Conservation (phyloP, 2,888 invertebrate genomes). For the Podotricha telesiphe region DNA sequence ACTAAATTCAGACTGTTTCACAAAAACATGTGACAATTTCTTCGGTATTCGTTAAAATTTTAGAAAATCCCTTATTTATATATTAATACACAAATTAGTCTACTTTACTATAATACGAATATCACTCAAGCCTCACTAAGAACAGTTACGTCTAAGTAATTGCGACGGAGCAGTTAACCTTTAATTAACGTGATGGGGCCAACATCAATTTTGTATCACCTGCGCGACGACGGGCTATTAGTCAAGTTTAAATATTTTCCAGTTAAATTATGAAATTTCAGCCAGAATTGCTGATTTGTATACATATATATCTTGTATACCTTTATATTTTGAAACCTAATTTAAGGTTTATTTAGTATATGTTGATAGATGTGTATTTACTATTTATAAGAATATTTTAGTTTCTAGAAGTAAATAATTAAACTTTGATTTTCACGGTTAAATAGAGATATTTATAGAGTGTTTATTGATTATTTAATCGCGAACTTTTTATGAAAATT, state of each 20-base stretch:
- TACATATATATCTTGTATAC: no score
- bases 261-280: conserved; percentile 19
- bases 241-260: conserved; percentile 35
- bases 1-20: no score
- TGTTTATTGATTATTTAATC: no score
- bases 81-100: conserved; percentile 4
- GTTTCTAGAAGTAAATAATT: no score
- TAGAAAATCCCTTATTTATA: no score
- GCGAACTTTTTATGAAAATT: no score
- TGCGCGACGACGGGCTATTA: conserved; percentile 46
- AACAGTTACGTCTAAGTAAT: conserved; percentile 21
- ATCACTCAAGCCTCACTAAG: conserved; percentile 11
- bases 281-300: conserved; percentile 3
- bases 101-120: conserved; percentile 3
- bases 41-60: no score
- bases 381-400: no score
- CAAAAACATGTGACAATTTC: no score
- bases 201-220: conserved; percentile 51
- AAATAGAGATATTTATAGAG: no score
- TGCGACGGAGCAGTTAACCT: conserved; percentile 40
- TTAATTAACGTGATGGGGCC: conserved; percentile 45
- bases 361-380: no score
- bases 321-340: conserved; percentile 1
- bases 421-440: no score
- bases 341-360: neutral